Evolutionary conservation across 2,888 invertebrate species (phyloP).

Genomic region (Galerucella nymphaeae): DNA sequence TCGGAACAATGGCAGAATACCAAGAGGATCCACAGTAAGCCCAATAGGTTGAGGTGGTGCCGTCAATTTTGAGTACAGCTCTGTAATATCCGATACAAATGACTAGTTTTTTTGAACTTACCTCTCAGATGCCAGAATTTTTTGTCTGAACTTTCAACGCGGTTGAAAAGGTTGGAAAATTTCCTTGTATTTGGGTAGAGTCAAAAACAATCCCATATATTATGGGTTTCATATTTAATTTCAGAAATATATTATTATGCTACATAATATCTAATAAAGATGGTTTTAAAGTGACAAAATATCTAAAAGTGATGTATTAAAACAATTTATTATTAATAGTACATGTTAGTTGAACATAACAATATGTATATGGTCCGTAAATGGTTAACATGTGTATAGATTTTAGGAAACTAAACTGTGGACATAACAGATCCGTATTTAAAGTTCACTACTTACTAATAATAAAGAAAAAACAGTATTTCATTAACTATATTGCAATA

Average conservation of each 20-base stretch:
- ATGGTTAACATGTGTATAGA: conserved; percentile 57
- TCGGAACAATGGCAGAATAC: no score
- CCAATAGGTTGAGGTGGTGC: no score
- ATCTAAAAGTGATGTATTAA: conserved; percentile 41
- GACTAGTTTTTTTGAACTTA: no score
- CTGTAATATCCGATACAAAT: no score
- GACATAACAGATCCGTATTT: conserved; percentile 61
- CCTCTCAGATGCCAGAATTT: no score
- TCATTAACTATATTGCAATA: conserved; percentile 37
- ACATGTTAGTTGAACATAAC: conserved; percentile 61
- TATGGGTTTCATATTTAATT: no score
- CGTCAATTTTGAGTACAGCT: no score
- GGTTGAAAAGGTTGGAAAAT: no score
- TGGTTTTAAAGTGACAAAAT: conserved; percentile 34
- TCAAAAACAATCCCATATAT: background rate
- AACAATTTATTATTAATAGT: conserved; percentile 44
- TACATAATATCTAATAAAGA: background rate
- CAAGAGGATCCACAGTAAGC: no score
- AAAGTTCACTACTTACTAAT: conserved; percentile 33
- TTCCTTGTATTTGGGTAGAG: background rate
- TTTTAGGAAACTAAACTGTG: conserved; percentile 55
- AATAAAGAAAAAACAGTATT: conserved; percentile 38
- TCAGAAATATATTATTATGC: no score
- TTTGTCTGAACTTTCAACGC: no score
- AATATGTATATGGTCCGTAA: conserved; percentile 61